Evolutionary conservation across 2,797 vertebrate species (phyloP).

Genomic region (Acropternis orthonyx): DNA sequence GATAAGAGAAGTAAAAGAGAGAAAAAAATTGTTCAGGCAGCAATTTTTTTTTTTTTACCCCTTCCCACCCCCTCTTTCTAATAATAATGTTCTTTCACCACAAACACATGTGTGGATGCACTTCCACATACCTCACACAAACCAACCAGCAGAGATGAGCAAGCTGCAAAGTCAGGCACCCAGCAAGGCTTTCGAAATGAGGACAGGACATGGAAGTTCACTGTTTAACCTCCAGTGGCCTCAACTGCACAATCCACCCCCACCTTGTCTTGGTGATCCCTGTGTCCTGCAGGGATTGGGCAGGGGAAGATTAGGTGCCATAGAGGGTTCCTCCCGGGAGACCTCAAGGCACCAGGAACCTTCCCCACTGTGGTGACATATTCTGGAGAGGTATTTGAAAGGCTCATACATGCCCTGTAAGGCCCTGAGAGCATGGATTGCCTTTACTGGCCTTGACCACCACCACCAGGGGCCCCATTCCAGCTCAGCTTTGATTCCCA

Average conservation of each 20-base stretch:
- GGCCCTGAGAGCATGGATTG: neutral
- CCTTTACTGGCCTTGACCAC: neutral
- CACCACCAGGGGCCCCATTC: neutral
- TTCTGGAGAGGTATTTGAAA: neutral
- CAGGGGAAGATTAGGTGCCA: neutral
- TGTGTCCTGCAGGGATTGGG: accelerated
- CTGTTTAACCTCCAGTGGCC: neutral
- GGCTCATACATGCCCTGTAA: accelerated
- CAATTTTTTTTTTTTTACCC: neutral
- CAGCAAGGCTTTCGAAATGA: neutral
- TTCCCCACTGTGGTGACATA: neutral
- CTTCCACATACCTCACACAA: neutral
- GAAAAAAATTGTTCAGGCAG: neutral
- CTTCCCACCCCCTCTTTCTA: neutral
- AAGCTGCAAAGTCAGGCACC: neutral
- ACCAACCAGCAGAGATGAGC: neutral
- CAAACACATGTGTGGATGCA: neutral
- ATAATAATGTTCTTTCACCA: neutral
- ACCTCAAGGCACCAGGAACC: neutral
- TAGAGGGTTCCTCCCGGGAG: neutral
- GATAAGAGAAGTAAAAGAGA: neutral
- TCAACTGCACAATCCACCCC: neutral
- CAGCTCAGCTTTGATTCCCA: neutral
- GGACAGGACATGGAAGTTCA: neutral
- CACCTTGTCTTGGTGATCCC: accelerated